These are phyloP conservation scores for Adela reaumurella DNA, from an alignment of 2,888 invertebrate genomes.

Conservation along the genomic window DNA sequence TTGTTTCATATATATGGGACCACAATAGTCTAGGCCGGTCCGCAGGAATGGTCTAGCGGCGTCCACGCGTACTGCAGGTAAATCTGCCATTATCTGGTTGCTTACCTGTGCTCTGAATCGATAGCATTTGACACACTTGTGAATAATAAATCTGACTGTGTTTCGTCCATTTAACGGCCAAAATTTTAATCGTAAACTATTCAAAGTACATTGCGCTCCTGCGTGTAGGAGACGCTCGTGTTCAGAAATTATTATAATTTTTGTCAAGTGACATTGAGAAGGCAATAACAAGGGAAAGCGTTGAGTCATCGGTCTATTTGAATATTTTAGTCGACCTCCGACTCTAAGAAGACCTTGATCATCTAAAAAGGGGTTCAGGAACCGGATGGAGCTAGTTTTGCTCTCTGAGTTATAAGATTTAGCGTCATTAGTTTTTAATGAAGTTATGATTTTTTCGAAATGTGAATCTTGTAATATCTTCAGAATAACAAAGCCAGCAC, in stretches of 20 bases:
- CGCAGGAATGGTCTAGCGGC: background rate
- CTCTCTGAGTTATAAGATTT: background rate
- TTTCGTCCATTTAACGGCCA: background rate
- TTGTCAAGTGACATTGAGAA: background rate
- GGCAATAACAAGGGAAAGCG: background rate
- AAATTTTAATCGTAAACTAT: background rate
- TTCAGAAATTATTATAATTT: background rate
- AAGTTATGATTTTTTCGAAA: background rate
- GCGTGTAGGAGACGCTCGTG: background rate
- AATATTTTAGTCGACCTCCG: background rate
- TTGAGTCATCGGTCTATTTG: background rate
- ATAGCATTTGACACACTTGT: background rate
- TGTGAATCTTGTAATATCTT: background rate
- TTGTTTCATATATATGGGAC: background rate
- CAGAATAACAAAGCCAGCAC: background rate
- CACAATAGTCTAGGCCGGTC: background rate
- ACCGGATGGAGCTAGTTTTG: background rate
- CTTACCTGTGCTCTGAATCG: background rate
- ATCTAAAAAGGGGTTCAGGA: background rate
- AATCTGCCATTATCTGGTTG: constrained; percentile 1
- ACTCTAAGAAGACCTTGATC: background rate
- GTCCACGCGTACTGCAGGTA: background rate
- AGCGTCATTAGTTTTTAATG: background rate
- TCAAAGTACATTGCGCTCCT: background rate
- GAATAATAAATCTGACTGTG: background rate